A percentile compares a stretch with the other conserved stretches of the same genome.
Conservation (phyloP, 2,888 invertebrate genomes). For the Deilephila porcellus region DNA sequence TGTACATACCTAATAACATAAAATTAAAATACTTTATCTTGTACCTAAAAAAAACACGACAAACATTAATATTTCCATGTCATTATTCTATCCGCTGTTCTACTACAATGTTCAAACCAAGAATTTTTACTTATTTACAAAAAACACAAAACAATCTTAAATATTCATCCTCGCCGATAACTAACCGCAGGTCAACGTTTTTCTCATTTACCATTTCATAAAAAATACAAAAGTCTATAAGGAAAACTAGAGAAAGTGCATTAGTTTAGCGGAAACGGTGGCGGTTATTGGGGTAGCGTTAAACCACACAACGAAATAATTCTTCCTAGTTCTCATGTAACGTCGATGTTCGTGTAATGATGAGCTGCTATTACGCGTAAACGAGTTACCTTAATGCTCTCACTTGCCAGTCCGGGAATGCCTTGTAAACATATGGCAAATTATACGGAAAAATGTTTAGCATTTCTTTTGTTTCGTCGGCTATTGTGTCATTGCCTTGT, state of each 20-base stretch:
- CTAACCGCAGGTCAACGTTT: too few relatives aligned
- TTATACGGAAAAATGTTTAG: constrained; percentile 11
- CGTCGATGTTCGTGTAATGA: constrained; percentile 50
- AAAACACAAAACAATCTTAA: too few relatives aligned
- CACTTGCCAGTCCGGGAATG: constrained; percentile 29
- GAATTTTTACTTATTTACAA: too few relatives aligned
- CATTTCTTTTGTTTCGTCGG: neutral
- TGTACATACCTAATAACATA: too few relatives aligned
- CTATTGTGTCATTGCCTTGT: neutral
- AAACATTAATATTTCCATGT: too few relatives aligned
- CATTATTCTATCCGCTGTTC: too few relatives aligned
- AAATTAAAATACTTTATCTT: too few relatives aligned
- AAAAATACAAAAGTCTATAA: neutral
- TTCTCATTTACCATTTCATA: neutral
- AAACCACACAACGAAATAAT: constrained; percentile 51
- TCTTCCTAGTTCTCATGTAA: constrained; percentile 63
- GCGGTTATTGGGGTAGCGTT: constrained; percentile 43
- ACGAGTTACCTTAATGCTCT: constrained; percentile 34
- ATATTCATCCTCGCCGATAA: too few relatives aligned
- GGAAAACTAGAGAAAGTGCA: constrained; percentile 23
- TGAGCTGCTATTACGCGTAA: constrained; percentile 47
- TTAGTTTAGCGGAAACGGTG: constrained; percentile 41
- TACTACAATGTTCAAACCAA: too few relatives aligned
- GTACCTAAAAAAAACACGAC: too few relatives aligned
- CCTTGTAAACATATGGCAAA: constrained; percentile 25